Evolutionary conservation across 2,113 vertebrate species (phyloP), one percentile per base, ranked within the genome.

Genomic region (Mobula hypostoma): DNA sequence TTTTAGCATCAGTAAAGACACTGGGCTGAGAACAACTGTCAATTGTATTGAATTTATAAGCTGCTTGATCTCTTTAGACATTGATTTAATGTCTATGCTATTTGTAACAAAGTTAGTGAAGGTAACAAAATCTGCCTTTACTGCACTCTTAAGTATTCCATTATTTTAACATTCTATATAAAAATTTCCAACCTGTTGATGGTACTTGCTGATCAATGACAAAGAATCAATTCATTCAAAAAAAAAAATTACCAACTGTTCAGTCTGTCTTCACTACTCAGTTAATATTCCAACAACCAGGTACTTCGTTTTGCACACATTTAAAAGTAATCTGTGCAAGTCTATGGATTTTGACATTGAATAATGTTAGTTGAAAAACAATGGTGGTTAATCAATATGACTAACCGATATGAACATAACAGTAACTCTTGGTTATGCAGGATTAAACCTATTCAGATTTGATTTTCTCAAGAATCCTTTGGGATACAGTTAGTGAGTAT

Each of bases 41-140:
- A 32, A 90, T 66, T 68, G 63, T 88, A 88, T 66, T 63, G 85
- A 63, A 88, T 88, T 88, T 88, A 88, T 17, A 63, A 32, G 29
- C 85, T 88, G 29, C 85, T 66, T 90, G 85, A 90, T 66, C 5
- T 15, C 61, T 90, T 36, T 36, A 90, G 85, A 90, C 29, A 90
- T 32, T 90, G 85, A 90, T 90, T 32, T 68, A 90, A 68, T 66
- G 29, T 90, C 85, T 63, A 8, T 61, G 17, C 29, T 90, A 68
- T 63, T 90, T 90, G 85, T 66, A 90, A 66, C 61, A 66, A 17
- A 90, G 61, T 90, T 90, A 66, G 8, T 15, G n/a, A 90, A 63
- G n/a, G 63, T 61, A 88, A n/a, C 29, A n/a, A 88, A 88, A 90
- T 90, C 61, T 90, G 58, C 63, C 85, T 90, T 90, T 32, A 32